Base-by-base conservation (phyloP, 1,140 invertebrate genomes). In the Trachymyrmex cornetzi region DNA sequence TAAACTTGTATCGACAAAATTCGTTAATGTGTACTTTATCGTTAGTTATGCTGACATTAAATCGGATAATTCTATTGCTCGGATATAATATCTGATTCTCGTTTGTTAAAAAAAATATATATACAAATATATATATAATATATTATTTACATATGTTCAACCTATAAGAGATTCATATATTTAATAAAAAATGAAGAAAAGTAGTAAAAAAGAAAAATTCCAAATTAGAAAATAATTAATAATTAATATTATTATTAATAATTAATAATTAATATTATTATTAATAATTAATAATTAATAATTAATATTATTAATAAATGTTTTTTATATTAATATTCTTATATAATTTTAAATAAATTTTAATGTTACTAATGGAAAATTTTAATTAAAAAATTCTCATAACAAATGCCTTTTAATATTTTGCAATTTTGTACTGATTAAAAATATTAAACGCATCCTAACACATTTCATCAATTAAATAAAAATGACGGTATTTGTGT, bases 1-100 rank as follows among this genome's bases (percentile, higher is more conserved):
- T 84, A 84, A 84, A 84, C 55, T 84, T 75, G 80, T 34, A 75
- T n/a, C 80, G 55, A 14, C n/a, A 75, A 75, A 84, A 84, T 69
- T 84, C 69, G 80, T 84, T 84, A 84, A 84, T 84, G n/a, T 74
- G 38, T 38, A 38, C 80, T 84, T 84, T 84, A 84, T 84, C 80
- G 64, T 59, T 48, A 67, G 61, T 80, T 69, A 71, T 19, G 69
- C 57, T 50, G 80, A 84, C 11, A 44, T 84, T 84, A 84, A 75
- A 84, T 74, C 44, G 69, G 38, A 59, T 84, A 74, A 74, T 84
- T 84, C 80, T 84, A 84, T 84, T 75, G 80, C 67, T 74, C 38
- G 19, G 27, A 75, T 84, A n/a, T 74, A 74, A 84, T 84, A 63
- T 84, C 80, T 74, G 53, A 84, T 84, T 74, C 74, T 63, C 14